A percentile compares a stretch with the other conserved stretches of the same genome.
Conservation (phyloP, 2,113 vertebrate genomes). For the Saguinus imperator region DNA sequence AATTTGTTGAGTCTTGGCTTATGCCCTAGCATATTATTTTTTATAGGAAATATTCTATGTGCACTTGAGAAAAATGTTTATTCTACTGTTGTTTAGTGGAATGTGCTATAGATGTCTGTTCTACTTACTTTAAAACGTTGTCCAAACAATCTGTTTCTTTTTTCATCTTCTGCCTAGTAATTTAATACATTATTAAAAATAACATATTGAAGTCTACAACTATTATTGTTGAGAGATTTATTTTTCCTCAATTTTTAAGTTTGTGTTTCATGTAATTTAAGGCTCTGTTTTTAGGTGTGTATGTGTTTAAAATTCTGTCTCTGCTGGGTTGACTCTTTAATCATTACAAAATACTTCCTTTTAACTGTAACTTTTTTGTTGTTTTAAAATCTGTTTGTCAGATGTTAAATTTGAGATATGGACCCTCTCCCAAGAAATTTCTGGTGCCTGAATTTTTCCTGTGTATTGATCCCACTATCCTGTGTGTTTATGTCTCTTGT, state of each 20-base stretch:
- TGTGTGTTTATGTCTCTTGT: not conserved
- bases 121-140: not conserved
- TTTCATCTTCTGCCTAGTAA: not conserved
- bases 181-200: not conserved
- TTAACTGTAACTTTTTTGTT: not conserved
- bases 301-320: not conserved
- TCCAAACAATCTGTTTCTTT: not conserved
- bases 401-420: not conserved
- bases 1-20: not conserved
- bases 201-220: not conserved
- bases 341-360: not conserved
- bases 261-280: not conserved
- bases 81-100: not conserved
- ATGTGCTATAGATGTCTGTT: not conserved
- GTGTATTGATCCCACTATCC: not conserved
- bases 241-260: not conserved
- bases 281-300: not conserved
- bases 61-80: not conserved
- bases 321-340: not conserved
- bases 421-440: not conserved
- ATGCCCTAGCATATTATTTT: not conserved
- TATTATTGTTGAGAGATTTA: not conserved
- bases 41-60: not conserved
- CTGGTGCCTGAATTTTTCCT: not conserved
- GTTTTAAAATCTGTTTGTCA: not conserved